phyloP scores from a whole-genome alignment of 1,140 invertebrate species.

The Drosophila sp. region DNA sequence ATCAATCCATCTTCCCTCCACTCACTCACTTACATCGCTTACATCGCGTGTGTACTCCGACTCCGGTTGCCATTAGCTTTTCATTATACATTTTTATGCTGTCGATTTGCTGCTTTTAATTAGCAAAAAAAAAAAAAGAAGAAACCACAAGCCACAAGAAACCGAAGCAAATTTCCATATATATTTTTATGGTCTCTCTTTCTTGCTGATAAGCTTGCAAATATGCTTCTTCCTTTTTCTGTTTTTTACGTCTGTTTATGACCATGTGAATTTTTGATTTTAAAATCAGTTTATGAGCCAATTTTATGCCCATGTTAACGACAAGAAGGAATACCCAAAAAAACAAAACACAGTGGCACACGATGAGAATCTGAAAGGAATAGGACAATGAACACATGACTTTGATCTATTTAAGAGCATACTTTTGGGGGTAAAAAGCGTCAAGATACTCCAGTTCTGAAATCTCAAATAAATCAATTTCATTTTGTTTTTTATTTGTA shows the following conservation, averaged over 20 bases:
- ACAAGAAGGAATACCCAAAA: slow-evolving; percentile 16
- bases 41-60: background rate
- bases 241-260: slow-evolving; percentile 40
- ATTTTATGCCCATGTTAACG: slow-evolving; percentile 51
- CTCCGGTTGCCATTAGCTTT: slow-evolving; percentile 39
- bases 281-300: slow-evolving; percentile 51
- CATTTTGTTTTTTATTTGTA: no score
- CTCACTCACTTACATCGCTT: background rate
- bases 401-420: background rate
- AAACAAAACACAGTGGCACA: slow-evolving; percentile 33
- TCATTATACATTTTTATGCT: slow-evolving; percentile 56
- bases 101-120: slow-evolving; percentile 58
- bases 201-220: slow-evolving; percentile 9
- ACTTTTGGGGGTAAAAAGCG: no score
- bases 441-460: no score
- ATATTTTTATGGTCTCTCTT: background rate
- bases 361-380: background rate
- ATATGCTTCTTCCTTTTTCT: slow-evolving; percentile 23
- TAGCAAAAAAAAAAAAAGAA: slow-evolving; percentile 3
- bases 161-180: slow-evolving; percentile 23
- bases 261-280: slow-evolving; percentile 50
- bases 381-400: background rate
- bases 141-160: slow-evolving; percentile 5
- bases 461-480: no score
- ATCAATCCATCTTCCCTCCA: slow-evolving; percentile 34